Evolutionary conservation across 1,140 invertebrate species (phyloP).

Genomic region (Aphelenchoides fujianensis): DNA sequence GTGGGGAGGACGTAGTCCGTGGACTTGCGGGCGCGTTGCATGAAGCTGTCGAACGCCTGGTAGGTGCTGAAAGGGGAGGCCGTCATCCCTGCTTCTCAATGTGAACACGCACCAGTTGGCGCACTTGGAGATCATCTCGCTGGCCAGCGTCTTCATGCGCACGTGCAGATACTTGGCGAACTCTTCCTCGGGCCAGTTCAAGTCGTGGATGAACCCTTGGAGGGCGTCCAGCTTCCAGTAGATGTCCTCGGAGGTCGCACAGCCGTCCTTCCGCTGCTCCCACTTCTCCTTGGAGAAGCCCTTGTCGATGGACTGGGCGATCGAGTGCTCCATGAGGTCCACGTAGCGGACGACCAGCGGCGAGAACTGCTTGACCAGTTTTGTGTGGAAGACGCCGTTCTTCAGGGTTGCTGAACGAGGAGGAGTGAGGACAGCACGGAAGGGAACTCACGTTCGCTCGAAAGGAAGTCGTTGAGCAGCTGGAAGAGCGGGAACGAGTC

Average conservation of each 20-base stretch:
- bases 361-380: conserved; percentile 91
- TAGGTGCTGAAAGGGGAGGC: conserved; percentile 64
- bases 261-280: conserved; percentile 98
- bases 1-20: conserved; percentile 95
- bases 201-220: conserved; percentile 92
- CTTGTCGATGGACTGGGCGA: conserved; percentile 96
- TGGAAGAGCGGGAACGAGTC: conserved; percentile 98
- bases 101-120: conserved; percentile 74
- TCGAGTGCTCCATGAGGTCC: conserved; percentile 98
- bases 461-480: conserved; percentile 94
- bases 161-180: conserved; percentile 94
- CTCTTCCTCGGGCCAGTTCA: conserved; percentile 98
- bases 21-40: conserved; percentile 91
- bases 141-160: conserved; percentile 93
- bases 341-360: conserved; percentile 95
- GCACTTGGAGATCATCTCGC: conserved; percentile 98
- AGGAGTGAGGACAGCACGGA: not conserved
- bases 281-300: conserved; percentile 97
- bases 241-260: conserved; percentile 93
- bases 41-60: conserved; percentile 77
- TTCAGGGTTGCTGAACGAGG: conserved; percentile 80
- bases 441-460: conserved; percentile 78
- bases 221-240: conserved; percentile 98
- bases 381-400: conserved; percentile 93
- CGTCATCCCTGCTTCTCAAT: no score